Evolutionary conservation across 2,888 invertebrate species (phyloP), one percentile per base, ranked within the genome.

Genomic region (Ptilodon capucinus): DNA sequence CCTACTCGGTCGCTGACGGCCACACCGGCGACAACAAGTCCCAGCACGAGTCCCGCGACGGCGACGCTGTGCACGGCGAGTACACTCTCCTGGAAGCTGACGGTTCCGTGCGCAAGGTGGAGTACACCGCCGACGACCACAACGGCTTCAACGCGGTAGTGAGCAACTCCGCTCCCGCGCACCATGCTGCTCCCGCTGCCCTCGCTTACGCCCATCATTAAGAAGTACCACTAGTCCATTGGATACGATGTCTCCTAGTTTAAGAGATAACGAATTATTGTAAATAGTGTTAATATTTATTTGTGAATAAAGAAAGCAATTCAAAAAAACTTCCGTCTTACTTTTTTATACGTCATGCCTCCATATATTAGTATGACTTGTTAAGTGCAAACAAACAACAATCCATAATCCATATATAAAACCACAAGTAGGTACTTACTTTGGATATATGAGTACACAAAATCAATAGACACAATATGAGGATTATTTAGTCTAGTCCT

Each of bases 1-100:
- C 91, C 2, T 92, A 92, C 77, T 92, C 92, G 19, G 92, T 92
- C 9, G 86, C 92, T 48, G 93, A 93, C 60, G 86, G 85, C 21
- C 92, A 92, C 73, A 89, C 92, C 59, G 93, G 92, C 28, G 93
- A 93, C 84, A 91, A 92, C 80, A 93, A 93, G 84, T 91, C 92
- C 56, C 92, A 93, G 75, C 82, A 88, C 41, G 93, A 93, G 79
- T 83, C 86, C 74, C 88, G 91, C 65, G 92, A 92, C 78, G 94
- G 94, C 4, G 92, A 94, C 69, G 92, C 88, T 43, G 94, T 94
- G 58, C 91, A 92, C 70, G 94, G 94, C 51, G 76, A 79, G 65
- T 87, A 88, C 81, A 79, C 84, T 11, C 76, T 88, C 45, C 44
- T 81, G 42, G 86, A 88, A 73, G 89, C 92, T 48, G 92, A 92